phyloP scores from a whole-genome alignment of 2,888 invertebrate species.

The Maniola hyperantus region DNA sequence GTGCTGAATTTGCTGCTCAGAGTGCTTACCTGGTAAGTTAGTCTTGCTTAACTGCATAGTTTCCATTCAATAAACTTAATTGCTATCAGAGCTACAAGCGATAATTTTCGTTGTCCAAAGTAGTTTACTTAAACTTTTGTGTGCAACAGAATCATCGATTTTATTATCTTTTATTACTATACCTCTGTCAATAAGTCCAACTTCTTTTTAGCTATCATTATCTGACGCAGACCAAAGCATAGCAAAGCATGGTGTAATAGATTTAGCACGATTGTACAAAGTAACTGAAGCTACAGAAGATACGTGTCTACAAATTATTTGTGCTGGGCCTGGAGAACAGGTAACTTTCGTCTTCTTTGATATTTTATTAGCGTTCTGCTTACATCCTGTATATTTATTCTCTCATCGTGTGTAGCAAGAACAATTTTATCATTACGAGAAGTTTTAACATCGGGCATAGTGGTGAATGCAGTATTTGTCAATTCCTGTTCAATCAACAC shows the following conservation, averaged over 20 bases:
- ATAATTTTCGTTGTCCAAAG: no score
- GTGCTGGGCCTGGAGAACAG: conserved; percentile 49
- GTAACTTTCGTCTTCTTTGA: conserved; percentile 42
- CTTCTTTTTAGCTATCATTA: conserved; percentile 53
- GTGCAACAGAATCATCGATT: no score
- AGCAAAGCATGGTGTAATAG: conserved; percentile 55
- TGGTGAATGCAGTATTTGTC: no score
- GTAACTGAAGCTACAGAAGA: conserved; percentile 50
- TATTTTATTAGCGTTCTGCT: no score
- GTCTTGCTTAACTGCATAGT: no score
- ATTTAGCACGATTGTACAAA: conserved; percentile 52
- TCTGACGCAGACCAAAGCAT: conserved; percentile 52
- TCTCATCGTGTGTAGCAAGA: conserved; percentile 2
- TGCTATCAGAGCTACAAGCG: no score
- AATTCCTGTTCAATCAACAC: no score
- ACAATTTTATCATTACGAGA: no score
- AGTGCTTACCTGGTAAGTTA: conserved; percentile 59
- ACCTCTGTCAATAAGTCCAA: neutral
- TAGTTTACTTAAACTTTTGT: no score
- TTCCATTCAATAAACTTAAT: no score
- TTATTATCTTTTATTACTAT: neutral
- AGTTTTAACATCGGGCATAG: no score
- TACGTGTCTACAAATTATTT: conserved; percentile 54
- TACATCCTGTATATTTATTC: no score
- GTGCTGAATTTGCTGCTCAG: conserved; percentile 59